These are phyloP conservation scores for Ennomos erosarius DNA, from an alignment of 2,888 invertebrate genomes.

Conservation along the genomic window DNA sequence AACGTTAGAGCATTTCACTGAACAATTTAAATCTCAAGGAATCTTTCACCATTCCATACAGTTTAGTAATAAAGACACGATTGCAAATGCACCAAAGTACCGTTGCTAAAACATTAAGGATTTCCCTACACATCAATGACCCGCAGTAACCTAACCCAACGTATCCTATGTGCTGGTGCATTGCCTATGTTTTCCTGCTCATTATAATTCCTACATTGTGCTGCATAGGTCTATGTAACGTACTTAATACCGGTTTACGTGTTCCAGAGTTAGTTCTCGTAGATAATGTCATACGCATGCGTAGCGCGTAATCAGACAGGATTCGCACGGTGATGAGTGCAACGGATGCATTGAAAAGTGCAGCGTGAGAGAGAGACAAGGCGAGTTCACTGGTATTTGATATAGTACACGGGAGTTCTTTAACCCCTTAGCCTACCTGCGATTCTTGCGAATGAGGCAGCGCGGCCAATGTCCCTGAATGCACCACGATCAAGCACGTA, in stretches of 20 bases:
- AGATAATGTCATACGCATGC: conserved; percentile 80
- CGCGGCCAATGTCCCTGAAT: conserved; percentile 83
- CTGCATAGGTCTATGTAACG: conserved; percentile 49
- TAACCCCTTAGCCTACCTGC: conserved; percentile 86
- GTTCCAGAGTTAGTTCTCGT: conserved; percentile 63
- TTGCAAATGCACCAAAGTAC: conserved; percentile 24
- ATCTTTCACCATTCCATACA: too few species aligned
- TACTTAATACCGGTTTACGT: conserved; percentile 61
- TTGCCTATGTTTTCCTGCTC: conserved; percentile 44
- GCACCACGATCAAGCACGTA: conserved; percentile 78
- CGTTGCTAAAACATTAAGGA: conserved; percentile 31
- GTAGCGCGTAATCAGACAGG: conserved; percentile 80
- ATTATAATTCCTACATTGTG: conserved; percentile 43
- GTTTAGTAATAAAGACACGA: not conserved
- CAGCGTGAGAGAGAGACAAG: conserved; percentile 71
- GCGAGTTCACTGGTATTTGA: conserved; percentile 85
- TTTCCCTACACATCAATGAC: conserved; percentile 39
- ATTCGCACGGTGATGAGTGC: conserved; percentile 79
- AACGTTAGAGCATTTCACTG: not conserved
- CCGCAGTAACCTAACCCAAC: conserved; percentile 41
- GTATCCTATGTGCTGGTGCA: conserved; percentile 41
- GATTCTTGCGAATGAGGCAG: conserved; percentile 83
- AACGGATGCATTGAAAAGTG: conserved; percentile 70
- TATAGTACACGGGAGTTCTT: conserved; percentile 84
- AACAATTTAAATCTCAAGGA: too few species aligned